Evolutionary conservation across 2,888 invertebrate genomes (phyloP).

Genomic region (Tanaodytes sp.): DNA sequence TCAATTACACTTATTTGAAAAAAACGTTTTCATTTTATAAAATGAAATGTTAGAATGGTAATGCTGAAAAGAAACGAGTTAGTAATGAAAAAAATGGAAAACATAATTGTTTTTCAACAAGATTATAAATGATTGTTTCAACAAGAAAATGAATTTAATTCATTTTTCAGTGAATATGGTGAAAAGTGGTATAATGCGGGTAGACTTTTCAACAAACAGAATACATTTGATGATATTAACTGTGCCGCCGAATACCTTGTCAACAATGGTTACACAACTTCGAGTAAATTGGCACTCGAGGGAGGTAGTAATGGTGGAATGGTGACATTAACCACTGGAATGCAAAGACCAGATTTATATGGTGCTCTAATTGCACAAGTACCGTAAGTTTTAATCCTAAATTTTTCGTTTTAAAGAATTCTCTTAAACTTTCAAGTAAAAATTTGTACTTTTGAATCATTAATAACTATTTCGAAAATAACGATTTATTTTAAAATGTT

Average conservation of each 20-base stretch:
- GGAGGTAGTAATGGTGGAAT: slow-evolving; percentile 98
- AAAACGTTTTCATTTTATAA: too few species aligned
- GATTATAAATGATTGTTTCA: too few species aligned
- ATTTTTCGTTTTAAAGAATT: not conserved
- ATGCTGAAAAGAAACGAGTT: too few species aligned
- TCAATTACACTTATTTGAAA: too few species aligned
- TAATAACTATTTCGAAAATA: too few species aligned
- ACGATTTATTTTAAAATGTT: too few species aligned
- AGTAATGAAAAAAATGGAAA: too few species aligned
- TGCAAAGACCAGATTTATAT: slow-evolving; percentile 95
- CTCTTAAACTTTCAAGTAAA: not conserved
- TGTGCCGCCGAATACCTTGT: slow-evolving; percentile 92
- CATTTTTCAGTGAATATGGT: slow-evolving; percentile 98
- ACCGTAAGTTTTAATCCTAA: slow-evolving; percentile 68
- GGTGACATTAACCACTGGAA: slow-evolving; percentile 93
- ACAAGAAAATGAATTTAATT: too few species aligned
- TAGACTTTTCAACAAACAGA: slow-evolving; percentile 92
- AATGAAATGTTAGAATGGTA: too few species aligned
- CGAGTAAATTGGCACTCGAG: slow-evolving; percentile 86
- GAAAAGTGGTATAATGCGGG: slow-evolving; percentile 98
- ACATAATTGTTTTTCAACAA: too few species aligned
- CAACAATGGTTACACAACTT: slow-evolving; percentile 83
- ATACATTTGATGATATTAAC: slow-evolving; percentile 97
- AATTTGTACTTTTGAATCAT: too few species aligned
- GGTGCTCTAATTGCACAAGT: slow-evolving; percentile 95